Evolutionary conservation across 2,113 vertebrate genomes (phyloP).

Genomic region (Oostethus manadensis): DNA sequence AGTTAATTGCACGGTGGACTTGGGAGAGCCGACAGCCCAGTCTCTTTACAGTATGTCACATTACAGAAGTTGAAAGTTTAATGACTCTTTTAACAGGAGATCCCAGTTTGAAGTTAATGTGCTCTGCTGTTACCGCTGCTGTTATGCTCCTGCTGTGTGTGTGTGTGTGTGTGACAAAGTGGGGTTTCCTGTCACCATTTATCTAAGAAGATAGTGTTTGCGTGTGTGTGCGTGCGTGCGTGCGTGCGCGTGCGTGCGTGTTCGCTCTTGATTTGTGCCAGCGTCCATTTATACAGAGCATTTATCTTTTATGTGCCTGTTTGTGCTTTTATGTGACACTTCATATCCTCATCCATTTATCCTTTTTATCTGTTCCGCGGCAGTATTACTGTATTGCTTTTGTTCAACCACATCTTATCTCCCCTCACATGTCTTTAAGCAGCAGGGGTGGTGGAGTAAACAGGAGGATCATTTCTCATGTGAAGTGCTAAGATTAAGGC

Average conservation of each 20-base stretch:
- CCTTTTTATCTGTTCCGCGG: slow-evolving; percentile 36
- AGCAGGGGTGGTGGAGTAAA: slow-evolving; percentile 17
- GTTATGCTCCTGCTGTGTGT: slow-evolving; percentile 11
- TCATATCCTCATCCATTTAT: slow-evolving; percentile 52
- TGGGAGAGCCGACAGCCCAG: slow-evolving; percentile 13
- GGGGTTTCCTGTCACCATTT: slow-evolving; percentile 31
- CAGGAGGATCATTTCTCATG: slow-evolving; percentile 33
- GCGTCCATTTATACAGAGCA: slow-evolving; percentile 27
- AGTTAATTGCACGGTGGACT: slow-evolving; percentile 18
- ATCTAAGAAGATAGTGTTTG: slow-evolving; percentile 14
- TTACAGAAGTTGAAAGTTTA: slow-evolving; percentile 44
- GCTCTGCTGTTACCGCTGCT: slow-evolving; percentile 20
- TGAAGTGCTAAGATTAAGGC: slow-evolving; percentile 13
- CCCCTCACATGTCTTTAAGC: slow-evolving; percentile 14
- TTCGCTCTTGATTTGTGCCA: neutral
- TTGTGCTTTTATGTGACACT: slow-evolving; percentile 62
- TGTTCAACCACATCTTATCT: slow-evolving; percentile 24
- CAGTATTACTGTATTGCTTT: slow-evolving; percentile 33
- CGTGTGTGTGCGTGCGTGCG: slow-evolving; percentile 5
- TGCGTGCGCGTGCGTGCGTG: slow-evolving; percentile 3
- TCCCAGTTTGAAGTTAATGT: slow-evolving; percentile 29
- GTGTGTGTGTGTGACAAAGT: slow-evolving; percentile 10
- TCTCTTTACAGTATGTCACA: slow-evolving; percentile 39
- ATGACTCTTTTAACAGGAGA: slow-evolving; percentile 43
- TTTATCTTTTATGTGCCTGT: slow-evolving; percentile 61